Evolutionary conservation across 2,888 invertebrate genomes (phyloP), one percentile per base, ranked within the genome.

Genomic region (Lochmaea capreae): DNA sequence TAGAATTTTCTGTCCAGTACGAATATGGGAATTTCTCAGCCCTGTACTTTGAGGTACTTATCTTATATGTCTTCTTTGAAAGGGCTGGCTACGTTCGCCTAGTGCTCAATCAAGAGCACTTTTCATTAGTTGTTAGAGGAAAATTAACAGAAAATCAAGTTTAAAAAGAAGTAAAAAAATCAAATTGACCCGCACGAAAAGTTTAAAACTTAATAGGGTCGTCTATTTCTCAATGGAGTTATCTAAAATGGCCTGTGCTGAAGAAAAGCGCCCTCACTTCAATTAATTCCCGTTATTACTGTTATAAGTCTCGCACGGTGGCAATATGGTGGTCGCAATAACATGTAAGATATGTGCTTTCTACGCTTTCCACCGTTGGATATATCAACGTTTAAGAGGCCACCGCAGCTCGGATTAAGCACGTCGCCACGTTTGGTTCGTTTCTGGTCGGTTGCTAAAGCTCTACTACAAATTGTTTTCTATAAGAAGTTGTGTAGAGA

Each of bases 241-340:
- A 74, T 74, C 73, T 63, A 42, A 63, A 63, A 63, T 67, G 49
- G 67, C 54, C n/a, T n/a, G 65, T 39, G 65, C 65, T 39, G 62
- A 59, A 74, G 61, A 57, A 74, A 71, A 74, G 59, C 54, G 59
- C 71, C 75, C 75, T 66, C 59, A 72, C 71, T 69, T 59, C 75
- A 72, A 75, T 75, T 75, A 75, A 75, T 75, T 75, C 69, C 46
- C 59, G 72, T 75, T 75, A 75, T 71, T 72, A 69, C 75, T 62
- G 71, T 75, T 72, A 77, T 77, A 77, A 74, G 76, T 78, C 78
- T 77, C 52, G 6, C 62, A 59, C 65, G 68, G 43, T 71, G 72
- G 77, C 80, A 79, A 80, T 79, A 79, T 79, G 78, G 77, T 74
- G 75, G 76, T 74, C 65, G 76, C 72, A 77, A 75, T 73, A 75